Percentiles rank a stretch among this genome's conserved stretches.
phyloP scores from a whole-genome alignment of 1,140 invertebrate genomes.

The Drosophila bifasciata region DNA sequence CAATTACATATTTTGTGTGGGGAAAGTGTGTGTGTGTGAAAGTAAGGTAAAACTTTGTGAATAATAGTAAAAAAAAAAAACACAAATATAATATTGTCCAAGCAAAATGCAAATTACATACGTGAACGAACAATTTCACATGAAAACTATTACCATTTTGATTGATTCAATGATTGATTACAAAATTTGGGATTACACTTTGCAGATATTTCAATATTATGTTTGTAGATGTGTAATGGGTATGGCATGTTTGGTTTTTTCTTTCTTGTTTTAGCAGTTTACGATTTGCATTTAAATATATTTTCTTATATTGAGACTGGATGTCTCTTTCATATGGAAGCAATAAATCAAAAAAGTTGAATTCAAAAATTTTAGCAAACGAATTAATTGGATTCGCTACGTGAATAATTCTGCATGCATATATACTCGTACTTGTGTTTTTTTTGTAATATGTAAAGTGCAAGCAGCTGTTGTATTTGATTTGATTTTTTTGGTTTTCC shows the following conservation, averaged over 20 bases:
- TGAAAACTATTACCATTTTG: slow-evolving; percentile 6
- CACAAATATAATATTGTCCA: slow-evolving; percentile 6
- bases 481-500: slow-evolving; percentile 43
- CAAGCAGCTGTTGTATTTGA: neutral
- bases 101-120: slow-evolving; percentile 41
- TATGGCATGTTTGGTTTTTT: slow-evolving; percentile 11
- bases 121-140: slow-evolving; percentile 6
- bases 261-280: no score
- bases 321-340: slow-evolving; percentile 16
- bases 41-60: slow-evolving; percentile 14
- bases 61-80: slow-evolving; percentile 9
- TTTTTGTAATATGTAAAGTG: no score
- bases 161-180: slow-evolving; percentile 25
- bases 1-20: slow-evolving; percentile 2
- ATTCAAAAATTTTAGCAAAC: slow-evolving; percentile 15
- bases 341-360: slow-evolving; percentile 22
- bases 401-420: slow-evolving; percentile 24
- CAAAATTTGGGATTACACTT: neutral
- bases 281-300: slow-evolving; percentile 31
- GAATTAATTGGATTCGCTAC: slow-evolving; percentile 4
- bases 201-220: no score
- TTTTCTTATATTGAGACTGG: slow-evolving; percentile 1
- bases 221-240: slow-evolving; percentile 17
- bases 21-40: neutral
- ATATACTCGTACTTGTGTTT: neutral